Base-by-base conservation (phyloP, 2,797 vertebrate genomes). In the Knipowitschia caucasica region DNA sequence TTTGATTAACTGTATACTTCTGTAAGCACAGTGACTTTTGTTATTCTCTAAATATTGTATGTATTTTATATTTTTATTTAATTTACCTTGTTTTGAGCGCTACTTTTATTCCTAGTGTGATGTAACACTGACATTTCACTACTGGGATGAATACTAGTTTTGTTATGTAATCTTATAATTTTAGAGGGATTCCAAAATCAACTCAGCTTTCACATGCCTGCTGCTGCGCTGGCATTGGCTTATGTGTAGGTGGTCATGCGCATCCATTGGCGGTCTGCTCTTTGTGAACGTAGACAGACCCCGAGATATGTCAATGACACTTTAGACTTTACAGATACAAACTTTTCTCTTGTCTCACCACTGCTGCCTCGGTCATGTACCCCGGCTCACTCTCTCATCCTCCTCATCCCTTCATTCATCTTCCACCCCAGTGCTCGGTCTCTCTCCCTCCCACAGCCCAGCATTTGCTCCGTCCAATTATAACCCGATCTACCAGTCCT, bases 401-500 rank as follows among this genome's bases (percentile, higher is more conserved):
- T 62, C 53, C 71, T 77, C 76, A 65, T 67, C 65, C 75, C 66
- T 77, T 72, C 78, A 84, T 82, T 78, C 75, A 80, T 80, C 78
- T 75, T 73, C 76, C 70, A 67, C 67, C 73, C 77, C 72, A 68
- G 74, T 77, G 65, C 78, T 79, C 71, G 18, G 58, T 63, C 71
- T 77, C 64, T 76, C 80, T 82, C 77, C 71, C 76, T 77, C 78
- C 71, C 73, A 83, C 85, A 82, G 50, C 84, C 78, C 76, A 79
- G 76, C 78, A 71, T 75, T 86, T 73, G 73, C 80, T 76, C 64
- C 25, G 40, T 78, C 73, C 84, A 86, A 89, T 90, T 89, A 88
- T 85, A 89, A 86, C 82, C 81, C 70, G 60, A 81, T 80, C 69
- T 73, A 59, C 79, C 72, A 68, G 64, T 76, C 60, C 60, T 78